phyloP scores from a whole-genome alignment of 2,797 vertebrate genomes.

The Serranus cabrilla region DNA sequence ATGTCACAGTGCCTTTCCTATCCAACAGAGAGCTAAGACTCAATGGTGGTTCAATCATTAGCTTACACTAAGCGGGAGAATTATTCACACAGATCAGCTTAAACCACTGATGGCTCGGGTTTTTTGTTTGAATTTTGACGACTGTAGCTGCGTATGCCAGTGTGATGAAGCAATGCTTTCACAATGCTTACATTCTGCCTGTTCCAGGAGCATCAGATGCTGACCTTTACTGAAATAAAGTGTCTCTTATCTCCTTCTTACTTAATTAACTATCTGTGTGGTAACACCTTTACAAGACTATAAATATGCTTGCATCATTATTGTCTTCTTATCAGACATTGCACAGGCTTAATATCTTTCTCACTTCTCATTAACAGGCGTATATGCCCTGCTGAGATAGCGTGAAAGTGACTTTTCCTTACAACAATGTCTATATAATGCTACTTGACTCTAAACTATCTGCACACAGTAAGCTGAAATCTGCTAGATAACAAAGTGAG shows the following conservation, averaged over 20 bases:
- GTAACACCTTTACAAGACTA: constrained; percentile 62
- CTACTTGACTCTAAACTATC: constrained; percentile 26
- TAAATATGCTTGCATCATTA: constrained; percentile 71
- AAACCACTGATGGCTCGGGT: constrained; percentile 4
- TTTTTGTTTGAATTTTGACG: constrained; percentile 18
- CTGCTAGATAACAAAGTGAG: constrained; percentile 22
- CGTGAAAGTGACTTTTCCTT: constrained; percentile 43
- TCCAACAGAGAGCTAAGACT: constrained; percentile 37
- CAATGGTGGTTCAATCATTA: constrained; percentile 40
- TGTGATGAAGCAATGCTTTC: constrained; percentile 12
- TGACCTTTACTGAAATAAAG: constrained; percentile 57
- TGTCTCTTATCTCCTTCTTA: constrained; percentile 59
- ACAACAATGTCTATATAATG: constrained; percentile 13
- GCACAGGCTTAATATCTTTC: constrained; percentile 60
- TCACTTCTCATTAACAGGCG: constrained; percentile 63
- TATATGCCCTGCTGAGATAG: constrained; percentile 40
- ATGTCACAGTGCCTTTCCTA: constrained; percentile 45
- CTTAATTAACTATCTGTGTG: constrained; percentile 72
- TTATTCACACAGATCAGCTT: constrained; percentile 37
- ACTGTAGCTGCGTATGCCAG: neutral
- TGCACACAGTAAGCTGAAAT: constrained; percentile 16
- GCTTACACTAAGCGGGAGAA: constrained; percentile 20
- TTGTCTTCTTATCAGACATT: constrained; percentile 65
- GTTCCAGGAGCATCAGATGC: constrained; percentile 30
- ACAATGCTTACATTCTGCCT: constrained; percentile 13